phyloP scores from a whole-genome alignment of 2,888 invertebrate species.

The Limnephilus marmoratus region DNA sequence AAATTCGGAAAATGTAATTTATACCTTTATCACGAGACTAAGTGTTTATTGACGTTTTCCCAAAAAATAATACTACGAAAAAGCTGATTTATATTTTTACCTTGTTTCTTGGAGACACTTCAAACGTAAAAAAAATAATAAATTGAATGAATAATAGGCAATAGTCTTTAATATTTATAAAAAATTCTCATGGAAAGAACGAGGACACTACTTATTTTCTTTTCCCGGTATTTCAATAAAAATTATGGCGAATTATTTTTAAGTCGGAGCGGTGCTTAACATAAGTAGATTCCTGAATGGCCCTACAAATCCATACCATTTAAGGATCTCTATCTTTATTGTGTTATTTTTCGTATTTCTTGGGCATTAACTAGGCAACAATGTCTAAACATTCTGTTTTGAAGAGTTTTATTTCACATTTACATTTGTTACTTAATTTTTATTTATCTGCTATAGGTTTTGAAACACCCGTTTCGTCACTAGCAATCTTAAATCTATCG shows the following conservation, averaged over 20 bases:
- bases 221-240: not conserved
- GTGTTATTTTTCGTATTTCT: not conserved
- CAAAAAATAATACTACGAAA: not conserved
- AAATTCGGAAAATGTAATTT: not conserved
- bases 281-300: not conserved
- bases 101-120: not conserved
- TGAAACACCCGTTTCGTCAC: too few species aligned
- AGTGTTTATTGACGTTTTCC: not conserved
- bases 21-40: not conserved
- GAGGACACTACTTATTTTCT: not conserved
- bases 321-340: not conserved
- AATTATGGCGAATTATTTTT: too few species aligned
- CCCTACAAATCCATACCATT: not conserved
- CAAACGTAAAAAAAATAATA: not conserved
- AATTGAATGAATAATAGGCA: not conserved
- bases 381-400: too few species aligned
- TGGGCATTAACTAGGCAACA: too few species aligned
- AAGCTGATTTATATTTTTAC: not conserved
- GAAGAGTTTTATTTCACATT: too few species aligned
- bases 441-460: too few species aligned
- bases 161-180: not conserved
- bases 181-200: not conserved
- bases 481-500: not conserved
- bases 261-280: not conserved
- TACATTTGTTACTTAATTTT: too few species aligned